Base-by-base conservation (phyloP, 2,797 vertebrate species). In the Poecilia gillii region DNA sequence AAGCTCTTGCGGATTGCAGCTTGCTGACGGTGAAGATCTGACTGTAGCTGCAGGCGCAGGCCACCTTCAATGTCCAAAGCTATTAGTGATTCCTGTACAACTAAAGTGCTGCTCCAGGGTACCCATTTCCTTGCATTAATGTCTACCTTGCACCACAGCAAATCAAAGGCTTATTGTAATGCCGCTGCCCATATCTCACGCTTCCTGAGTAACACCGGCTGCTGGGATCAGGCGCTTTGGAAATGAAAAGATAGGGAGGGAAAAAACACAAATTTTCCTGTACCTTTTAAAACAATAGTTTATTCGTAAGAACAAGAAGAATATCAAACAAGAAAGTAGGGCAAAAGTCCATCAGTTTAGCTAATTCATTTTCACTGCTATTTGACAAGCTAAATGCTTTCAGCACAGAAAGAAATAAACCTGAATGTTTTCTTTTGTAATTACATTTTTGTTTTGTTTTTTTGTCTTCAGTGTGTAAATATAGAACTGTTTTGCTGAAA, bases 271-370 rank as follows among this genome's bases (percentile, higher is more conserved):
- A 74, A 28, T 74, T 31, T 33, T 75, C 73, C 64, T 66, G 77
- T 85, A 89, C 88, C 78, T 94, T 95, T 95, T 84, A 93, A 95
- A 96, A 95, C 93, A 93, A 94, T 93, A 83, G 93, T 96, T 96
- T 96, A 96, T 96, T 96, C 94, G 94, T 92, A 96, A 96, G 95
- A 95, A 96, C 94, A 94, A 95, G 94, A 94, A 95, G 94, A 94
- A 96, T 96, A 96, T 96, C 93, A 96, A 96, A 96, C 94, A 89
- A 94, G 94, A 92, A 88, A 89, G 87, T 55, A 87, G 83, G 76
- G 79, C 83, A 85, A 89, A 85, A 47, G 82, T 85, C 88, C 39
- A 88, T 89, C 78, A 79, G 82, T 90, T 93, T 90, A 92, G 92
- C 90, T 92, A 91, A 93, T 84, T 88, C 88, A 83, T 92, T 90